Conservation (phyloP, 2,888 invertebrate genomes). For the Norana najaformis region DNA sequence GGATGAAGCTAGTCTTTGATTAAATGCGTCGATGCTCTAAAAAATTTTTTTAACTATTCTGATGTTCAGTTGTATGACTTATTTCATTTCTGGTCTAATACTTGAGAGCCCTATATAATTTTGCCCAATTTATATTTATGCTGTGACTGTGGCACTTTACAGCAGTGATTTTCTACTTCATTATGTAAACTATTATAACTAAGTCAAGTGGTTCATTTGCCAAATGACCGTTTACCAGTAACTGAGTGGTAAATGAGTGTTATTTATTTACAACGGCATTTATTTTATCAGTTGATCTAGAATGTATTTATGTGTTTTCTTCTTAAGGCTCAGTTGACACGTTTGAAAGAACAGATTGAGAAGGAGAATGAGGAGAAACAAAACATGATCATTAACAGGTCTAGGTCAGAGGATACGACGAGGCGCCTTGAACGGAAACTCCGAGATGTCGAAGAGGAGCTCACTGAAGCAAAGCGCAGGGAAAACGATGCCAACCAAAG, state of each 20-base stretch:
- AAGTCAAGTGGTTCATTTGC: neutral
- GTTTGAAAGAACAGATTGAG: slow-evolving; percentile 76
- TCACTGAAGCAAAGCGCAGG: slow-evolving; percentile 21
- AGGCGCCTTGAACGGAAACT: slow-evolving; percentile 62
- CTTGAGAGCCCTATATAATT: too few relatives aligned
- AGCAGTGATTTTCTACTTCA: too few relatives aligned
- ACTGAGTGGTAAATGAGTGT: neutral
- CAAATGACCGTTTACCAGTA: too few relatives aligned
- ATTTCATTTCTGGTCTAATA: too few relatives aligned
- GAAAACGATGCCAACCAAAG: slow-evolving; percentile 72
- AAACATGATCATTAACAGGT: slow-evolving; percentile 1
- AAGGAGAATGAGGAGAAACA: slow-evolving; percentile 74
- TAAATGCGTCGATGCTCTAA: too few relatives aligned
- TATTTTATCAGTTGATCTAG: neutral
- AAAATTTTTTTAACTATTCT: neutral
- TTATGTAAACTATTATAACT: neutral
- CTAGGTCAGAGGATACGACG: slow-evolving; percentile 68
- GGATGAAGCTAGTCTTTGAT: too few relatives aligned
- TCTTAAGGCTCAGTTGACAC: slow-evolving; percentile 67
- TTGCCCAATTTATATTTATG: too few relatives aligned
- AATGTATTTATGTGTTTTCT: neutral
- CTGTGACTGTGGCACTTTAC: too few relatives aligned
- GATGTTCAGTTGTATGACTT: neutral
- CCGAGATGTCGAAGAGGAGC: slow-evolving; percentile 27
- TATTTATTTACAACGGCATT: neutral